Evolutionary conservation across 2,113 vertebrate genomes (phyloP).

Genomic region (Thunnus maccoyii): DNA sequence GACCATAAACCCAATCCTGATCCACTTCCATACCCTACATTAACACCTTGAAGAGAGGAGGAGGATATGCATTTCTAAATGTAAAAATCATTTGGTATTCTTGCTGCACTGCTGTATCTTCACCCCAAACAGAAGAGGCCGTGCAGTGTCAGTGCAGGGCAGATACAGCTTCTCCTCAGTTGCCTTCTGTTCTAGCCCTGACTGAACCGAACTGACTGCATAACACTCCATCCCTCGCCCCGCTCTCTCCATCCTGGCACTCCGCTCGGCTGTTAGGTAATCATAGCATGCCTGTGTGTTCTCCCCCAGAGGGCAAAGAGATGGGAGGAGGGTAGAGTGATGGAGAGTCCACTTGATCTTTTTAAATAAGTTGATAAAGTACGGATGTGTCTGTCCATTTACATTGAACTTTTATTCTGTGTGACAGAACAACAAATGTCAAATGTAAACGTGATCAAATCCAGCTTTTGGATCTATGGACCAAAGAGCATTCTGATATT

Average conservation of each 20-base stretch:
- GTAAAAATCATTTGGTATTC: neutral
- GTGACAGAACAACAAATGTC: too few species aligned
- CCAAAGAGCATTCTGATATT: too few species aligned
- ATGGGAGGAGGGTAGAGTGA: neutral
- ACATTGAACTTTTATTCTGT: neutral
- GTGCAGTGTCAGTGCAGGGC: neutral
- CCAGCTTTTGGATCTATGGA: neutral
- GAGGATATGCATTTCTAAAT: neutral
- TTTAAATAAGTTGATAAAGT: neutral
- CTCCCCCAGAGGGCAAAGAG: conserved; percentile 4
- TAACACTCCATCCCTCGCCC: neutral
- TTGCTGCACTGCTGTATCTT: neutral
- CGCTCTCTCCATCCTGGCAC: neutral
- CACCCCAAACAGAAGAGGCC: neutral
- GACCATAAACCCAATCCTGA: too few species aligned
- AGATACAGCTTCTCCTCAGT: neutral
- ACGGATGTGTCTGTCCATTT: neutral
- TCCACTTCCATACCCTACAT: too few species aligned
- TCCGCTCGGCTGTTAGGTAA: conserved; percentile 23
- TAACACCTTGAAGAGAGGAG: neutral
- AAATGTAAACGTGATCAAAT: too few species aligned
- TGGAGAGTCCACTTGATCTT: conserved; percentile 16
- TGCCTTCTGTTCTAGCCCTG: neutral
- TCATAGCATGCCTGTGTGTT: conserved; percentile 7
- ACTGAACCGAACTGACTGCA: conserved; percentile 6